phyloP scores from a whole-genome alignment of 1,140 invertebrate genomes.

The Rhyzopertha dominica region DNA sequence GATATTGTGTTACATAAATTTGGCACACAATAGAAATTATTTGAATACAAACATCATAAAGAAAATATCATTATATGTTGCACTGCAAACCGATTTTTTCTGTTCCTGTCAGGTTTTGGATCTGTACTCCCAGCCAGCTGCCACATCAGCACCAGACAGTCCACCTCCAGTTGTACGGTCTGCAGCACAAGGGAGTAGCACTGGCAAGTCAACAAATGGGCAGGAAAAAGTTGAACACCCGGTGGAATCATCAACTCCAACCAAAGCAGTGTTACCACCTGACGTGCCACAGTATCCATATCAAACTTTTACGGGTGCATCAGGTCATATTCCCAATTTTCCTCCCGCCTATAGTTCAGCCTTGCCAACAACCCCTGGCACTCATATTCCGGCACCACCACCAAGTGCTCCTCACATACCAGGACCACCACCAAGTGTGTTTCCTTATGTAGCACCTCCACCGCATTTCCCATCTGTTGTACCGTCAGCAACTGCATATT shows the following conservation, averaged over 20 bases:
- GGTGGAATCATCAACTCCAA: slow-evolving; percentile 16
- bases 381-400: slow-evolving; percentile 22
- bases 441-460: slow-evolving; percentile 29
- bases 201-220: slow-evolving; percentile 22
- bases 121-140: slow-evolving; percentile 69
- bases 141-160: slow-evolving; percentile 55
- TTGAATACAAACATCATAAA: not conserved
- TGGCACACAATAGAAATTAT: not conserved
- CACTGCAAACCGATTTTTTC: slow-evolving; percentile 11
- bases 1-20: too few relatives aligned
- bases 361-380: too few relatives aligned
- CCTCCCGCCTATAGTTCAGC: slow-evolving; percentile 12
- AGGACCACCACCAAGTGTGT: slow-evolving; percentile 6
- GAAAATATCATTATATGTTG: not conserved
- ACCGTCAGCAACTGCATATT: slow-evolving; percentile 34
- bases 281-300: slow-evolving; percentile 34
- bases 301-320: slow-evolving; percentile 48
- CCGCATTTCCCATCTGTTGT: slow-evolving; percentile 38
- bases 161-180: slow-evolving; percentile 45
- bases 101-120: slow-evolving; percentile 66
- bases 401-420: slow-evolving; percentile 9
- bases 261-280: slow-evolving; percentile 46
- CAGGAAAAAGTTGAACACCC: slow-evolving; percentile 23
- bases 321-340: slow-evolving; percentile 21
- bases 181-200: slow-evolving; percentile 2